Base-by-base conservation (phyloP, 2,888 invertebrate genomes). In the Rutpela maculata region DNA sequence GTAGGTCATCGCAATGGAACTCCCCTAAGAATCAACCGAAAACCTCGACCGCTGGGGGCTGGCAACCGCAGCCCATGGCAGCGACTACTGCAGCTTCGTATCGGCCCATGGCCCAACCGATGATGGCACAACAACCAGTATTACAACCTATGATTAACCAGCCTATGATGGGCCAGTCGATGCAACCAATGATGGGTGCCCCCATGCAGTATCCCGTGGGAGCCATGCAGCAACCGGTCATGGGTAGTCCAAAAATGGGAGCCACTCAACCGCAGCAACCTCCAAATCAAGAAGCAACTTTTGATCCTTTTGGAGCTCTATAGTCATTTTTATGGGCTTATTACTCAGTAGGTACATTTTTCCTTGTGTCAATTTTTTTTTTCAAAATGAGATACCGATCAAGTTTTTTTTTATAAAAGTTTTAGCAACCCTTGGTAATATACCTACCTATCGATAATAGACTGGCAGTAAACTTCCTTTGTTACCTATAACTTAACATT, bases 31-130 rank as follows among this genome's bases (percentile, higher is more conserved):
- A 91, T 83, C 90, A 91, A 81, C 96, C 96, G 82, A 97, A 96
- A 92, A 77, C 95, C 89, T 94, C 95, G 83, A 94, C 95, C 84
- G 76, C 78, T 19, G 78, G 69, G 17, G 93, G 94, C 83, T 96
- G 96, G 96, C 95, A 93, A 86, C 96, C 96, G 80, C 96, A 96
- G 89, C 95, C 96, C 50, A 95, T 96, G 95, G 95, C 95, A 85
- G 95, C 95, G 77, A 96, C 96, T 80, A 96, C 96, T 75, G 95
- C 95, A 84, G 95, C 95, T 80, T 94, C 94, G 85, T 96, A 96
- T 91, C 91, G 95, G 89, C 87, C 78, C 6, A 78, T 80, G 60
- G 81, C 80, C 26, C 86, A 82, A 66, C 84, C 85, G 5, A 83
- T 85, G 79, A 86, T 87, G 84, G 66, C 76, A 50, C 80, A 78